A percentile compares a stretch with the other conserved stretches of the same genome.
Conservation (phyloP, 2,888 invertebrate species). For the Agrotis clavis region DNA sequence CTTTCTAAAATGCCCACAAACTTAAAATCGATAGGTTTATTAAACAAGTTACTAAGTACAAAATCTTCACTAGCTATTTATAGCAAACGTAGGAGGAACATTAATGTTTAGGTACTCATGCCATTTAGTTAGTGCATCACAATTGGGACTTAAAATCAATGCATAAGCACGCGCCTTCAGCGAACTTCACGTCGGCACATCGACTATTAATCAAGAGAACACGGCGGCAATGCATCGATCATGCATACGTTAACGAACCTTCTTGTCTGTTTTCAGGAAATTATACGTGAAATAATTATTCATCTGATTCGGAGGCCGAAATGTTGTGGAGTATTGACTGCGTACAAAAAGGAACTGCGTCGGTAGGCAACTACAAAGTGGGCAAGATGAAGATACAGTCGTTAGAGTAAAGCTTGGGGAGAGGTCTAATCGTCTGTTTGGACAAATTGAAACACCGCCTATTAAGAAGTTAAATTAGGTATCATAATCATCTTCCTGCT, state of each 20-base stretch:
- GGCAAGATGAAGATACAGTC: not conserved
- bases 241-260: slow-evolving; percentile 1
- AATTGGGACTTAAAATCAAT: slow-evolving; percentile 45
- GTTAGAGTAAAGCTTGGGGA: not conserved
- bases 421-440: not conserved
- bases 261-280: not conserved
- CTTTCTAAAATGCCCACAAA: not conserved
- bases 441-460: too few species aligned
- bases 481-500: too few species aligned
- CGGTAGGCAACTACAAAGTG: not conserved
- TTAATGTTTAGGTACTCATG: slow-evolving; percentile 3
- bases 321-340: not conserved
- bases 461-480: too few species aligned
- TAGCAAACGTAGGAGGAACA: not conserved
- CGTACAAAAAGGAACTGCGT: not conserved
- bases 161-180: slow-evolving; percentile 40
- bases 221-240: slow-evolving; percentile 11
- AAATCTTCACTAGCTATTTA: not conserved
- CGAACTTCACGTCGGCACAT: slow-evolving; percentile 16
- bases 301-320: not conserved
- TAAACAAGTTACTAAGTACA: not conserved
- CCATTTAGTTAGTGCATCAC: slow-evolving; percentile 21
- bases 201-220: slow-evolving; percentile 17
- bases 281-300: not conserved
- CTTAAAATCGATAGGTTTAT: not conserved